Conservation (phyloP, 2,797 vertebrate genomes). For the Micromesistius poutassou region DNA sequence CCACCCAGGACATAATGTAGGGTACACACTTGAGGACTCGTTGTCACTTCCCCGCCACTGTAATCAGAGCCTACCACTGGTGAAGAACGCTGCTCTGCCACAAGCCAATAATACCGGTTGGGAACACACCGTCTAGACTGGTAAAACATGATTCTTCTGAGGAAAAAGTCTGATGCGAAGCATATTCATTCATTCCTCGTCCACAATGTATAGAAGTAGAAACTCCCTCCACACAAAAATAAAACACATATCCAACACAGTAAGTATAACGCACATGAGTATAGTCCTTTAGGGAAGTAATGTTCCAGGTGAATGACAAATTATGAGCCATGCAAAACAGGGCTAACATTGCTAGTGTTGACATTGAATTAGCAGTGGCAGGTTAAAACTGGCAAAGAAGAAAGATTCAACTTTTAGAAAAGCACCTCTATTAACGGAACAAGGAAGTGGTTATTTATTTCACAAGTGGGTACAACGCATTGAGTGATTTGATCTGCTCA, state of each 20-base stretch:
- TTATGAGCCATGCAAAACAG: too few species aligned
- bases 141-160: neutral
- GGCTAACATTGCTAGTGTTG: neutral
- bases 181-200: neutral
- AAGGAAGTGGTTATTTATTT: neutral
- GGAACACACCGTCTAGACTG: slow-evolving; percentile 8
- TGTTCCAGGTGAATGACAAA: neutral
- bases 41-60: neutral
- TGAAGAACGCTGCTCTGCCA: neutral
- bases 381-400: neutral
- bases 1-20: too few species aligned
- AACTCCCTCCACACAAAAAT: neutral
- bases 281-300: neutral
- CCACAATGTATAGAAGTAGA: neutral
- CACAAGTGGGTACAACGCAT: neutral
- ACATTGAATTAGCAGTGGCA: neutral
- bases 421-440: too few species aligned
- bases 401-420: neutral
- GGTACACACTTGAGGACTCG: too few species aligned
- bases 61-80: neutral
- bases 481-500: neutral
- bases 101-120: slow-evolving; percentile 19
- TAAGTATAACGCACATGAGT: neutral
- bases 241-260: neutral
- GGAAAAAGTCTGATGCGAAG: neutral